Base-by-base conservation (phyloP, 2,113 vertebrate species). In the Notothenia coriiceps region DNA sequence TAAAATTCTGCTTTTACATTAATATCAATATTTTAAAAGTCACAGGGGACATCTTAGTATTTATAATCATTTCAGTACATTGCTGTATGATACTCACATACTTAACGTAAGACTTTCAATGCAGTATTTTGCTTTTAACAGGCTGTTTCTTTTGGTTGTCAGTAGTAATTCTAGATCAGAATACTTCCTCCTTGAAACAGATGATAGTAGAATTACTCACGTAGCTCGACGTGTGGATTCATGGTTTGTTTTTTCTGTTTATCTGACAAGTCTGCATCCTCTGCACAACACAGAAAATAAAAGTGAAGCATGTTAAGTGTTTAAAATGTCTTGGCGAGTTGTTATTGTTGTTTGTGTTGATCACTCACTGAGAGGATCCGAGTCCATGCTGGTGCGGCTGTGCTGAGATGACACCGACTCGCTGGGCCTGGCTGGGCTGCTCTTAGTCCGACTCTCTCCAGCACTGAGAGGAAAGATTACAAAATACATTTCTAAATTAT, bases 221-320 rank as follows among this genome's bases (percentile, higher is more conserved):
- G 98, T 25, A 99, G 96, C 63, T 99, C 98, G 18, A 99, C 95
- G 6, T 99, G 98, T 14, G 98, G 98, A 88, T 99, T 99, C 76
- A 94, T 92, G 1, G 95, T 92, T 69, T 97, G 97, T 68, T 98
- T 99, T 93, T 97, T 99, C 91, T 97, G 97, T 74, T 95, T 96
- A 73, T 99, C 98, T 35, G 94, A 93, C 77, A 93, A 90, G 74
- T 99, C 98, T 7, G 84, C 18, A 0, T 99, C 98, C 91, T 98
- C 98, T 99, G 91, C 80, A 91, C 11, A 63, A 29, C 55, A 33
- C 75, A 79, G 82, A 57, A 29, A 1, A 20, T 0, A 50, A 10
- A 25, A 43, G 44, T 9, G 2, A 71, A 59, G 5, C 4, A 10
- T 52, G 22, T 46, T 1, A 7, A 14, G 14, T 6, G 51, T 0